Conservation (phyloP, 64 coral and sea anemone genomes). For the Astreopora myriophthalma region DNA sequence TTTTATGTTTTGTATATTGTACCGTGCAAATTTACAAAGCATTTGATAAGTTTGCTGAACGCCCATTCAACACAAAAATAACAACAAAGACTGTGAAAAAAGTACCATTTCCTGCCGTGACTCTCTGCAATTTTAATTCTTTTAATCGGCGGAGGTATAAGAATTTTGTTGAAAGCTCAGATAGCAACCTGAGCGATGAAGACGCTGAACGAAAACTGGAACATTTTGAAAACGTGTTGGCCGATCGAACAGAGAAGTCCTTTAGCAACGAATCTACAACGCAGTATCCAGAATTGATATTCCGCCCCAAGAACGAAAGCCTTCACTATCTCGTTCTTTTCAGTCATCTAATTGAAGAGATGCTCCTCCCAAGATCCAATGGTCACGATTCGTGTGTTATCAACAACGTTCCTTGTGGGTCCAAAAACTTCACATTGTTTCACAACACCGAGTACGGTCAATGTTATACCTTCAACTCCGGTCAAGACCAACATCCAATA, state of each 20-base stretch:
- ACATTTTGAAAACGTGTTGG: background rate
- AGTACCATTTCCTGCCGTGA: constrained; percentile 13
- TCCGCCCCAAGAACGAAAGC: background rate
- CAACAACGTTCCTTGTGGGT: background rate
- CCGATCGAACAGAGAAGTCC: background rate
- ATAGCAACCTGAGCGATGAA: background rate
- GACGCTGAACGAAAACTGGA: background rate
- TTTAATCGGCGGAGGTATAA: background rate
- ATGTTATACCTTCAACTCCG: constrained; percentile 39
- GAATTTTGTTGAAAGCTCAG: background rate
- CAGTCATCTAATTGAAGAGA: constrained; percentile 30
- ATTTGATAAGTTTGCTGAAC: background rate
- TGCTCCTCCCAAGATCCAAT: background rate
- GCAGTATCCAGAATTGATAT: background rate
- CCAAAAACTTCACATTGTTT: background rate
- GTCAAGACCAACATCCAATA: background rate
- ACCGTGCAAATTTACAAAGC: background rate
- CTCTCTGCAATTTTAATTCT: constrained; percentile 34
- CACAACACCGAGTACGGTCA: background rate
- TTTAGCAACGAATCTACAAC: background rate
- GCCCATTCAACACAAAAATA: constrained; percentile 43
- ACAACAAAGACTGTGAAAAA: background rate
- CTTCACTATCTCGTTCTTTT: background rate
- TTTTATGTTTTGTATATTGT: background rate
- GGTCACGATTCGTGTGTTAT: background rate